Evolutionary conservation across 2,797 vertebrate species (phyloP).

Genomic region (Alosa sapidissima): DNA sequence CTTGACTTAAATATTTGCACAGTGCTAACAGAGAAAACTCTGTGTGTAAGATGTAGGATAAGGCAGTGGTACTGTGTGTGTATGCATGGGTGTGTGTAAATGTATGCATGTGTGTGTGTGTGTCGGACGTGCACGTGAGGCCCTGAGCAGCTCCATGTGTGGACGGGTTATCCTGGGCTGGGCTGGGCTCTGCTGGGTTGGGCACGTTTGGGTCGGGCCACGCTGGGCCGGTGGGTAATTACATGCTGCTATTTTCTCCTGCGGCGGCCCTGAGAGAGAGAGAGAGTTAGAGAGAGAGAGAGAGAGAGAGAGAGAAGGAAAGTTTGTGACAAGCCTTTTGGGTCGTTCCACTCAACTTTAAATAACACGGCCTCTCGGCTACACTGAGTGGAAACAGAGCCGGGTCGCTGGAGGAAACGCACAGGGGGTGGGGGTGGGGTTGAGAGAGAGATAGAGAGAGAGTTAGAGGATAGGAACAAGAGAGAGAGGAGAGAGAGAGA

Average conservation of each 20-base stretch:
- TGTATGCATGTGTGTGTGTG: background rate
- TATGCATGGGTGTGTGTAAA: background rate
- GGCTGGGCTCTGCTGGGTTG: background rate
- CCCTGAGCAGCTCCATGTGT: background rate
- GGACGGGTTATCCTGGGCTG: background rate
- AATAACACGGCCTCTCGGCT: constrained; percentile 43
- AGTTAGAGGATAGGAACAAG: background rate
- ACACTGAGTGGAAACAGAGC: constrained; percentile 38
- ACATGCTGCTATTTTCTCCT: constrained; percentile 73
- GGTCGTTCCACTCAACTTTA: constrained; percentile 49
- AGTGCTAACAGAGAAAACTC: background rate
- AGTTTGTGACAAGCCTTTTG: constrained; percentile 41
- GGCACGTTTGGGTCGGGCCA: background rate
- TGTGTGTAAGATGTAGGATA: background rate
- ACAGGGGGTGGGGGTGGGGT: constrained; percentile 9
- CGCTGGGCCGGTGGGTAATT: constrained; percentile 68
- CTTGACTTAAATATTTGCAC: background rate
- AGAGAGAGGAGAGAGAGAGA: background rate
- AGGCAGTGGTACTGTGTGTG: background rate
- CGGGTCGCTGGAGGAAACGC: background rate
- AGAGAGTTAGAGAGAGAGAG: background rate
- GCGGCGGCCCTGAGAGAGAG: background rate
- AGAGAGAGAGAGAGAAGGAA: constrained; percentile 3
- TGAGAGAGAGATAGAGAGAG: background rate
- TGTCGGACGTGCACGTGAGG: background rate